Evolutionary conservation across 2,113 vertebrate genomes (phyloP).

Genomic region (Vulpes ferrilata): DNA sequence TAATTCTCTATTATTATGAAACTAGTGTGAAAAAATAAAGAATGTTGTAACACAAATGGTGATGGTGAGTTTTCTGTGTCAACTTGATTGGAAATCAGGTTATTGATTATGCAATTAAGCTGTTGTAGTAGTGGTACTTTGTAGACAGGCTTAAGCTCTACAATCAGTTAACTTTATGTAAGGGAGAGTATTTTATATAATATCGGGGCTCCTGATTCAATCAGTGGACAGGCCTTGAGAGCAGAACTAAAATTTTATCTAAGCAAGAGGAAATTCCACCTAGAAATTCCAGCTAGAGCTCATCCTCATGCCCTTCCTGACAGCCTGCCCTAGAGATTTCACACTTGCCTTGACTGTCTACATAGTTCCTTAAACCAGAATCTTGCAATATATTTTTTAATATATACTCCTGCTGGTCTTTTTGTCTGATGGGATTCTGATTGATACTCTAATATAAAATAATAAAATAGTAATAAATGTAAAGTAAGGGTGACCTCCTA

Average conservation of each 20-base stretch:
- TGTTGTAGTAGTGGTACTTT: not conserved
- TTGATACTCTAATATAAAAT: not conserved
- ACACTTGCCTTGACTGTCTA: not conserved
- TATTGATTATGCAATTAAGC: not conserved
- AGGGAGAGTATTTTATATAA: not conserved
- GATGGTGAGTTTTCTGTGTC: not conserved
- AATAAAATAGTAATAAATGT: conserved; percentile 18
- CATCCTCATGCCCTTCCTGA: not conserved
- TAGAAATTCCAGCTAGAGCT: not conserved
- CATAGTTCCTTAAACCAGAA: not conserved
- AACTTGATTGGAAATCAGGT: not conserved
- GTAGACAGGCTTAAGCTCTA: not conserved
- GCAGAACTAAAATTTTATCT: not conserved
- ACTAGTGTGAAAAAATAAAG: not conserved
- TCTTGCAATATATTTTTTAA: not conserved
- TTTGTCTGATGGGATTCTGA: not conserved
- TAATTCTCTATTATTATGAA: not conserved
- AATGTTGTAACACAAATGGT: not conserved
- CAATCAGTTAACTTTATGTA: not conserved
- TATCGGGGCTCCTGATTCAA: not conserved
- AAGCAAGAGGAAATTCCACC: not conserved
- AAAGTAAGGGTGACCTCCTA: not conserved
- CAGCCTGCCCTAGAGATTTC: not conserved
- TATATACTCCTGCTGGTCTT: not conserved
- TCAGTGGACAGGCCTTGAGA: not conserved